Conservation (phyloP, 2,113 vertebrate species). For the Alligator sinensis region DNA sequence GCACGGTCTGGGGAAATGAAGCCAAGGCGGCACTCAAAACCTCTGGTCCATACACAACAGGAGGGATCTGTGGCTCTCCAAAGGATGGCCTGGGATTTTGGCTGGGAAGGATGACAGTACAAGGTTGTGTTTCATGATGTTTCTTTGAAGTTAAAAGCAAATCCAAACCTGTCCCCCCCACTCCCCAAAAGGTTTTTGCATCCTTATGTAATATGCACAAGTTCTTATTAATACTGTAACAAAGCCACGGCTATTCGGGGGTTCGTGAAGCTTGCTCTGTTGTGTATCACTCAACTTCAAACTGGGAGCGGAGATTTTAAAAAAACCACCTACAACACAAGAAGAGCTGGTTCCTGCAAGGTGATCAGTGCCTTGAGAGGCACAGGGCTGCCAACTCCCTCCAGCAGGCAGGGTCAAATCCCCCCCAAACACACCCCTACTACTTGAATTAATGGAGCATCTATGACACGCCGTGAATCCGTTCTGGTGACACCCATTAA, state of each 20-base stretch:
- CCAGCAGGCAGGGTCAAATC: accelerated
- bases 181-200: no score
- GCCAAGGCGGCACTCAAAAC: neutral
- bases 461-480: neutral
- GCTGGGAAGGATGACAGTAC: neutral
- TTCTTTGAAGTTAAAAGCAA: neutral
- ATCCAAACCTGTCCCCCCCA: no score
- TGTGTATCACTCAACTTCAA: neutral
- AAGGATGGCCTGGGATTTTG: neutral
- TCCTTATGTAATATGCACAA: no score
- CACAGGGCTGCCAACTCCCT: accelerated
- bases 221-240: neutral
- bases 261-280: neutral
- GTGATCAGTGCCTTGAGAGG: neutral
- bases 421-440: neutral
- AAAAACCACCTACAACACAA: neutral
- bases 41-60: neutral
- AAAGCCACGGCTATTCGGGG: neutral
- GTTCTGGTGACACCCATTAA: neutral
- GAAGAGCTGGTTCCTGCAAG: neutral
- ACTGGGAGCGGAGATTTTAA: neutral
- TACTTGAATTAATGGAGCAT: neutral
- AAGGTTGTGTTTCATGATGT: neutral
- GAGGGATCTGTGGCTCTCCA: neutral
- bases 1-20: no score